These are phyloP conservation scores for Polyommatus iphigenia DNA, from an alignment of 2,888 invertebrate genomes.

Conservation along the genomic window DNA sequence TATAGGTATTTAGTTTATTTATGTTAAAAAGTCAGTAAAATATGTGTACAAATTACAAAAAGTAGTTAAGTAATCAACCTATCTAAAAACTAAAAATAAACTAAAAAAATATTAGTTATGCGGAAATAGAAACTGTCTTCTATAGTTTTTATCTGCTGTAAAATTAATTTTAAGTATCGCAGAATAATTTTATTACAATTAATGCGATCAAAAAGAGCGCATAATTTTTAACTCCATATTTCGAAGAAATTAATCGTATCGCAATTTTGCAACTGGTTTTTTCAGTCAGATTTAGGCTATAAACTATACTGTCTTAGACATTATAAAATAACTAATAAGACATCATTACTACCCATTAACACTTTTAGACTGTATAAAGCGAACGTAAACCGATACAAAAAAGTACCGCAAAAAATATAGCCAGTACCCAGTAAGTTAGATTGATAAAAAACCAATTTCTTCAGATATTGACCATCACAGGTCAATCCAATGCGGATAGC, in stretches of 20 bases:
- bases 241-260: not conserved
- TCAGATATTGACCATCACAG: conserved; percentile 5
- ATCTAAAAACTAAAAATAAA: too few relatives aligned
- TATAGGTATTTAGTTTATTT: too few relatives aligned
- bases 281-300: not conserved
- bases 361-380: not conserved
- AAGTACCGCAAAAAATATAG: not conserved
- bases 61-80: too few relatives aligned
- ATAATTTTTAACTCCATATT: not conserved
- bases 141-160: too few relatives aligned
- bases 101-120: too few relatives aligned
- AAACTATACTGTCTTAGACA: too few relatives aligned
- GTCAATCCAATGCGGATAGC: not conserved
- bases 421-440: not conserved
- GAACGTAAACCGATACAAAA: not conserved
- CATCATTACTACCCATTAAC: not conserved
- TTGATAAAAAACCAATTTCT: conserved; percentile 24
- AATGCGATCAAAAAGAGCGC: not conserved
- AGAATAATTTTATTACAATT: too few relatives aligned
- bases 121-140: too few relatives aligned
- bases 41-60: too few relatives aligned
- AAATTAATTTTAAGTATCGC: too few relatives aligned
- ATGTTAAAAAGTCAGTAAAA: too few relatives aligned
- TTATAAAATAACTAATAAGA: not conserved
- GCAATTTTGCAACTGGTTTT: not conserved